These are phyloP conservation scores for Rhingia campestris DNA, from an alignment of 2,888 invertebrate genomes.

Conservation along the genomic window DNA sequence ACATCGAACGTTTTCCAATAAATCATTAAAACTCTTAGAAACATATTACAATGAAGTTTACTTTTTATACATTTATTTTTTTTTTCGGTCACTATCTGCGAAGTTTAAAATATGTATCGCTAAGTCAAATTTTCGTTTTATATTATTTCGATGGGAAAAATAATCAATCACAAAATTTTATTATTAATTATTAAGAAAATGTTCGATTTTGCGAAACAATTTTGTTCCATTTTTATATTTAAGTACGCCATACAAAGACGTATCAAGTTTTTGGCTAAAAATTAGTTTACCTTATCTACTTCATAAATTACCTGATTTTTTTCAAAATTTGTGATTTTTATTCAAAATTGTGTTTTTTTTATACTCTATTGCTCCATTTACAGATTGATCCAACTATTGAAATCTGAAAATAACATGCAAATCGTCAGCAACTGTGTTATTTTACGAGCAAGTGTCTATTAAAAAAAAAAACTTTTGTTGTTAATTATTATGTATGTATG, in stretches of 20 bases:
- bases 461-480: constrained; percentile 50
- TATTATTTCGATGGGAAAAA: no score
- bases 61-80: no score
- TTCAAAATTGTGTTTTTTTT: no score
- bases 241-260: background rate
- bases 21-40: no score
- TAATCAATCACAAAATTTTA: no score
- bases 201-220: background rate
- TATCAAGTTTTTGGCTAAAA: background rate
- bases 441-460: constrained; percentile 11
- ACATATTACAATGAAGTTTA: no score
- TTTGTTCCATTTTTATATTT: background rate
- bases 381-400: background rate
- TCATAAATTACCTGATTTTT: no score
- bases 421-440: background rate
- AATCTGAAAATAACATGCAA: background rate
- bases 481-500: constrained; percentile 60
- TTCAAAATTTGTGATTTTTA: background rate
- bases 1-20: background rate
- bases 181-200: background rate
- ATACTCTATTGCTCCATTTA: no score
- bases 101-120: no score
- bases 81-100: no score
- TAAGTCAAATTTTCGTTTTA: no score
- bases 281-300: no score